phyloP scores from a whole-genome alignment of 2,888 invertebrate genomes.

The Psococerastis gibbosa region DNA sequence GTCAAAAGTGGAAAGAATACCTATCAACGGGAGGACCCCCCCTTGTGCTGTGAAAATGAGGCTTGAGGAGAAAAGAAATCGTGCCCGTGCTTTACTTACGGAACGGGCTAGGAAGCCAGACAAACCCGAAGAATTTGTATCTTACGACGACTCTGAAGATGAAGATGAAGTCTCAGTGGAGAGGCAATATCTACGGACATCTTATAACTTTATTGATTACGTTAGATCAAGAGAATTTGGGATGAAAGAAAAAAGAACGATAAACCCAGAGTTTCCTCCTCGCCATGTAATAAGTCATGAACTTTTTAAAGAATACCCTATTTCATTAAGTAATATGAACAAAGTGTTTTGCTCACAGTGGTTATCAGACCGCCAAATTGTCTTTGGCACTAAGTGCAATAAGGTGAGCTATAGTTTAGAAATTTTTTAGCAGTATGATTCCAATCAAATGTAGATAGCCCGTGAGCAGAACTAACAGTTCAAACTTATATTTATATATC shows the following conservation, averaged over 20 bases:
- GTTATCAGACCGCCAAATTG: constrained; percentile 86
- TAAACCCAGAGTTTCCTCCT: constrained; percentile 63
- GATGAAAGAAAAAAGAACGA: constrained; percentile 45
- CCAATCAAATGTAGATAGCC: no score
- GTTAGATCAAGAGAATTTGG: constrained; percentile 57
- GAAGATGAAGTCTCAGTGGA: constrained; percentile 53
- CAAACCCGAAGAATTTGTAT: constrained; percentile 77
- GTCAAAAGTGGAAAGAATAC: constrained; percentile 51
- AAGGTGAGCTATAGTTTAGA: constrained; percentile 60
- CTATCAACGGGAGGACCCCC: constrained; percentile 54
- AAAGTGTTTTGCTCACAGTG: constrained; percentile 93
- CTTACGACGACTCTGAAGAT: constrained; percentile 73
- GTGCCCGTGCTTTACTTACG: constrained; percentile 38
- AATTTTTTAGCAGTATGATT: no score
- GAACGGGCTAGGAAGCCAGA: constrained; percentile 65
- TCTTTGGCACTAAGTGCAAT: constrained; percentile 94
- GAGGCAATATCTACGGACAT: constrained; percentile 52
- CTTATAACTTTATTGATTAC: constrained; percentile 74
- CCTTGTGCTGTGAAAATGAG: constrained; percentile 54
- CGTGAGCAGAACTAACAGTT: no score
- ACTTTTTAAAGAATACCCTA: constrained; percentile 68
- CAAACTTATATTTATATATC: no score
- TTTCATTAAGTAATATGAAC: constrained; percentile 69
- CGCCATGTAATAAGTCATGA: constrained; percentile 78
- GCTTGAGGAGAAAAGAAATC: constrained; percentile 52